Evolutionary conservation across 1,140 invertebrate species (phyloP), one percentile per base, ranked within the genome.

Genomic region (Psilanteris sp.): DNA sequence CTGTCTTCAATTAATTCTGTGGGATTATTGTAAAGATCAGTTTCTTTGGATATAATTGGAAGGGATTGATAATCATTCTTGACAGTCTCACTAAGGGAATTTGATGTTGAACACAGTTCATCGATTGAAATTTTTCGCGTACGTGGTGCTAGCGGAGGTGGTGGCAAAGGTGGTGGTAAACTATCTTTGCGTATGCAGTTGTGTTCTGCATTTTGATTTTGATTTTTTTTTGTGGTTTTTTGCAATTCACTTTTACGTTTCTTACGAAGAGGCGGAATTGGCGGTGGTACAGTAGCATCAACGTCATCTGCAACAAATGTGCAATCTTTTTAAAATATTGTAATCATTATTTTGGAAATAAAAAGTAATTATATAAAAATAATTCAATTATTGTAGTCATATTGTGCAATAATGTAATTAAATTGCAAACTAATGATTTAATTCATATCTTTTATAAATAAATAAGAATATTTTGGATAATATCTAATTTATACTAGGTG

Each of bases 211-310:
- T 18, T 44, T 59, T 57, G 26, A 50, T 39, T 54, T 10, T 59
- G 16, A 43, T 26, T 41, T 32, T 64, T 57, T 43, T 44, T 59
- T 11, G 44, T 14, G 37, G 46, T 44, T 41, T 50, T 48, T 50
- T 43, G 43, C 16, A 29, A 10, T 20, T 75, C 73, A n/a, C 7
- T 57, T 78, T 81, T 87, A 20, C 78, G 80, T 77, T 81, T 87
- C 16, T 72, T 83, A 34, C 87, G 81, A 32, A 85, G 83, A 13
- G 85, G 86, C 39, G 87, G 87, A 32, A 89, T 80, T 14, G 87
- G 85, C 55, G 87, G 87, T 29, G 80, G 41, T 31, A 54, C 46
- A 44, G 41, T 11, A 46, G 55, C 44, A n/a, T n/a, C n/a, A 55
- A 71, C 61, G 50, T 82, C 79, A 77, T 81, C 85, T 87, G 80